Evolutionary conservation across 1,140 invertebrate species (phyloP).

Genomic region (Drosophila truncata): DNA sequence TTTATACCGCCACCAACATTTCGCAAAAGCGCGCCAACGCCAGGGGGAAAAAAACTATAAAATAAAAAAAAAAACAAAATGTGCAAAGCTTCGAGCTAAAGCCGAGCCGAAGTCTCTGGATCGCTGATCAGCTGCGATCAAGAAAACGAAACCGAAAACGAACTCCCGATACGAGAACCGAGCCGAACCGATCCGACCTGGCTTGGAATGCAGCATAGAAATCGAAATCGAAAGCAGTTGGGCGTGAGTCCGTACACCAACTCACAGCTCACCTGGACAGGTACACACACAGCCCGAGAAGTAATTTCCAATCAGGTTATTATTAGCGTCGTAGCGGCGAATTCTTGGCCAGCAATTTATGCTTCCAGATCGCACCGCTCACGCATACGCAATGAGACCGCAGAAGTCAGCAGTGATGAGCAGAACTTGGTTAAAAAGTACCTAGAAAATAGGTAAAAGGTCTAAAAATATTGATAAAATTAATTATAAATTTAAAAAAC

Average conservation of each 20-base stretch:
- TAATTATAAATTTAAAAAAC: neutral
- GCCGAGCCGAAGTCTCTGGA: slow-evolving; percentile 65
- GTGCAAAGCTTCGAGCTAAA: slow-evolving; percentile 39
- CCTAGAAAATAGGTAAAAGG: no score
- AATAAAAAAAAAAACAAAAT: slow-evolving; percentile 2
- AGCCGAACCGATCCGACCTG: slow-evolving; percentile 44
- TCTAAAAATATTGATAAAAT: no score
- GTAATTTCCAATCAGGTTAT: slow-evolving; percentile 68
- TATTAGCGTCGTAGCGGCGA: slow-evolving; percentile 55
- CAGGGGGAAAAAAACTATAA: slow-evolving; percentile 24
- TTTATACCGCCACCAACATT: slow-evolving; percentile 79
- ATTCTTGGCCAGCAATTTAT: slow-evolving; percentile 75
- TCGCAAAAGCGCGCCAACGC: slow-evolving; percentile 54
- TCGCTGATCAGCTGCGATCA: slow-evolving; percentile 65
- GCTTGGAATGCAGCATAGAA: slow-evolving; percentile 78
- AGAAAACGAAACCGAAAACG: slow-evolving; percentile 51
- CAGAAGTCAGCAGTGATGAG: slow-evolving; percentile 8
- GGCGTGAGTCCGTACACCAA: slow-evolving; percentile 15
- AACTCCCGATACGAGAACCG: slow-evolving; percentile 55
- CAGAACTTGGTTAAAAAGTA: slow-evolving; percentile 2
- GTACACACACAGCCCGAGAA: slow-evolving; percentile 6
- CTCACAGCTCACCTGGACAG: slow-evolving; percentile 6
- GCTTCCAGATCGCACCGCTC: slow-evolving; percentile 48
- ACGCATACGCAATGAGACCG: slow-evolving; percentile 72
- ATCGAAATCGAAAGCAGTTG: slow-evolving; percentile 71